These are phyloP conservation scores for Macropodus opercularis DNA, from an alignment of 2,797 vertebrate species.

Conservation along the genomic window DNA sequence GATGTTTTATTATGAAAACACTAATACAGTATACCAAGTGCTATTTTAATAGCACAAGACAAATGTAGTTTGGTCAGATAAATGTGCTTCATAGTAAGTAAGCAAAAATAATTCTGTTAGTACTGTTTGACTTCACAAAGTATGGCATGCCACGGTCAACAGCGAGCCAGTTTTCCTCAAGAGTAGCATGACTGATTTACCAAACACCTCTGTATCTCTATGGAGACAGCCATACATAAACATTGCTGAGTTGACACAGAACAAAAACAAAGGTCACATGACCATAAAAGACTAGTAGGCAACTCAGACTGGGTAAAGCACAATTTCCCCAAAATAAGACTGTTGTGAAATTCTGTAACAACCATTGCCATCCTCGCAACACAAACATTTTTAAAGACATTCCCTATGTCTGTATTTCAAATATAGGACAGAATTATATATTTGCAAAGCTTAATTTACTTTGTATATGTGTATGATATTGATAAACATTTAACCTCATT, in stretches of 20 bases:
- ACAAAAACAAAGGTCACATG: constrained; percentile 78
- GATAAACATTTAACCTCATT: not conserved
- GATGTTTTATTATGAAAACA: not conserved
- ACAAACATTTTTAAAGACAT: constrained; percentile 17
- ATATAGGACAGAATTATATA: constrained; percentile 10
- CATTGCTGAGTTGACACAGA: constrained; percentile 76
- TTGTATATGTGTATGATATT: not conserved
- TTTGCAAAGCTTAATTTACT: not conserved
- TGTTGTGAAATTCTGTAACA: constrained; percentile 30
- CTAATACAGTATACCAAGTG: not conserved
- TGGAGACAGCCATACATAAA: constrained; percentile 77
- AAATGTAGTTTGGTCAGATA: not conserved
- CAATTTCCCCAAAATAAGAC: constrained; percentile 45
- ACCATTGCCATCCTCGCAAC: constrained; percentile 18
- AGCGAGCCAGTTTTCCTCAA: constrained; percentile 57
- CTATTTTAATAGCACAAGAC: constrained; percentile 15
- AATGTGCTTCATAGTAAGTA: not conserved
- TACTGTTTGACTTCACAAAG: constrained; percentile 41
- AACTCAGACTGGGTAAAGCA: constrained; percentile 45
- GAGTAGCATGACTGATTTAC: constrained; percentile 72
- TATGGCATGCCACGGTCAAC: constrained; percentile 41
- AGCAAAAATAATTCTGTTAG: constrained; percentile 12
- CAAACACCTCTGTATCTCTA: constrained; percentile 73
- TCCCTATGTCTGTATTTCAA: constrained; percentile 9
- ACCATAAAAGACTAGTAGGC: constrained; percentile 66